Evolutionary conservation across 2,797 vertebrate genomes (phyloP), one percentile per base, ranked within the genome.

Genomic region (Chloroceryle amazona): DNA sequence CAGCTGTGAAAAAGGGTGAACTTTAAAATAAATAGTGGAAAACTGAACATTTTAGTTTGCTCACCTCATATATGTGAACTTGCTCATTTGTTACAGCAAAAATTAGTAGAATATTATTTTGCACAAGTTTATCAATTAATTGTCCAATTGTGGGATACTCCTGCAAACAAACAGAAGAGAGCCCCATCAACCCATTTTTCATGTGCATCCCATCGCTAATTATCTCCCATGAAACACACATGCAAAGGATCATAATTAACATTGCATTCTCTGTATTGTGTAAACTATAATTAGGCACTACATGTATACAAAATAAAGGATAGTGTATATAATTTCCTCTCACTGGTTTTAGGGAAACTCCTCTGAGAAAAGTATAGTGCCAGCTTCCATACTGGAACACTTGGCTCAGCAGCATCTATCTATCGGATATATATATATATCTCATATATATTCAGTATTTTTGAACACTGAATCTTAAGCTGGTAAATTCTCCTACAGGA

Each of bases 61-160:
- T 98, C 95, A 99, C 99, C 99, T 99, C 98, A 63, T 99, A 99
- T 74, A 98, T 98, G 41, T 94, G 96, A 92, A 98, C 98, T 98
- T 99, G 98, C 5, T 97, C 75, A 60, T 98, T 92, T 1, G 99
- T 99, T 92, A 99, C 99, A 54, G 99, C 99, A 95, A 99, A 99
- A 98, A 99, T 99, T 86, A 99, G 90, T 62, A 99, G 96, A 97
- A 99, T 98, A n/a, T 99, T 99, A 96, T 99, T 99, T 96, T 99
- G 99, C 80, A 99, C 99, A 42, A 99, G 97, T 93, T 99, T 99
- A 78, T 99, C 99, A 76, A 99, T 99, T 89, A 99, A 98, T 97
- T 99, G 99, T 71, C 99, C 99, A 41, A 99, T 98, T 66, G 99
- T 99, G 51, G 99, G 99, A 97, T 99, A 99, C 96, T 99, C 99